These are phyloP conservation scores for Linepithema humile DNA, from an alignment of 1,140 invertebrate genomes.

Conservation along the genomic window DNA sequence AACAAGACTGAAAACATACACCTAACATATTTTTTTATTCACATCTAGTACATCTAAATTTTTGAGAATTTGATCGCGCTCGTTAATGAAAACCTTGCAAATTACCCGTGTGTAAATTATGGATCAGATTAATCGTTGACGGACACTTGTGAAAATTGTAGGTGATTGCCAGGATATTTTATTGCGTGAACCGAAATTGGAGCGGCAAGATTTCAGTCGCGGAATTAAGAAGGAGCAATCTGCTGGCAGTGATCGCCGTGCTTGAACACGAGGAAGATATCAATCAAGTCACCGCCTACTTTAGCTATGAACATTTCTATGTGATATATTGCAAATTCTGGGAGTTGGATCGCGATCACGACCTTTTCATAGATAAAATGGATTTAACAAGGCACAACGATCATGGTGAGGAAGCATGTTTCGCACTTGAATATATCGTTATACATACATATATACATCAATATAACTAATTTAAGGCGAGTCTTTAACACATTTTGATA, in stretches of 20 bases:
- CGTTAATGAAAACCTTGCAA: not conserved
- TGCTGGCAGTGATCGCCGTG: constrained; percentile 90
- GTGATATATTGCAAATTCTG: constrained; percentile 99
- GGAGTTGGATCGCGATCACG: constrained; percentile 99
- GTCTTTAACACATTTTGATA: not conserved
- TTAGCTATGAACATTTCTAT: constrained; percentile 99
- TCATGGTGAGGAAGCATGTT: constrained; percentile 88
- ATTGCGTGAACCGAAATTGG: constrained; percentile 99
- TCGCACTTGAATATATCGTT: not conserved
- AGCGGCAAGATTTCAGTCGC: constrained; percentile 95
- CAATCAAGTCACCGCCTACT: constrained; percentile 98
- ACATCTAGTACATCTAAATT: too few relatives aligned
- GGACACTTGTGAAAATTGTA: constrained; percentile 74
- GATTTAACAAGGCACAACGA: constrained; percentile 98
- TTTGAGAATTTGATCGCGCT: not conserved
- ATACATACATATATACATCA: not conserved
- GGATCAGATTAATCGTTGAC: not conserved
- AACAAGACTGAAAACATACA: too few relatives aligned
- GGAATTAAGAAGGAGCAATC: constrained; percentile 96
- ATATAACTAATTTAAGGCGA: not conserved
- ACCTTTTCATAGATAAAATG: constrained; percentile 97
- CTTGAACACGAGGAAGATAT: constrained; percentile 98
- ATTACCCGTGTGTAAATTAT: not conserved
- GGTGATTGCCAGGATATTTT: constrained; percentile 99
- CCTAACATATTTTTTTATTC: too few relatives aligned